Percentiles rank a stretch among this genome's conserved stretches.
Conservation (phyloP, 2,113 vertebrate genomes). For the human region DNA sequence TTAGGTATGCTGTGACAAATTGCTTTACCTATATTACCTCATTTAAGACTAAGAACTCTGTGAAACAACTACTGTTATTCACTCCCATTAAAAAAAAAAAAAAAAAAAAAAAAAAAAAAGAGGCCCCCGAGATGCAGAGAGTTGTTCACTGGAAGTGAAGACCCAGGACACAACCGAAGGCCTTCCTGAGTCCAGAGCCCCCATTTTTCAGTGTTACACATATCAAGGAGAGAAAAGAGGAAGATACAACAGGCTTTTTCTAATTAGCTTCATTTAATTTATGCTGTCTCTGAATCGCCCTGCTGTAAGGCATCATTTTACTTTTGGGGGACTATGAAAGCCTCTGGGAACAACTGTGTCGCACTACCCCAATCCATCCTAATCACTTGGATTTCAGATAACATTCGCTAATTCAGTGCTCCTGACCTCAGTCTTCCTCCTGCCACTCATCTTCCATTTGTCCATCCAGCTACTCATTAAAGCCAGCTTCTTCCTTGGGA, state of each 20-base stretch:
- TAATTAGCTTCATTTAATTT: neutral
- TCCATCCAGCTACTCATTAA: neutral
- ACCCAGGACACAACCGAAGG: neutral
- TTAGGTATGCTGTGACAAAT: neutral
- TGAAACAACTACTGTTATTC: neutral
- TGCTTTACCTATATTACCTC: neutral
- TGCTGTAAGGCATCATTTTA: neutral
- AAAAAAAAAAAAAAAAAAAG: neutral
- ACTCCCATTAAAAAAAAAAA: neutral
- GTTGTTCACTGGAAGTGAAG: neutral
- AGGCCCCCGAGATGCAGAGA: neutral
- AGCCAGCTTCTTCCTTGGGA: constrained; percentile 22
- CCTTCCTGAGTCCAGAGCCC: neutral
- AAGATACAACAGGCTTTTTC: neutral
- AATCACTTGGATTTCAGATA: neutral
- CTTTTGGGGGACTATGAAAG: neutral
- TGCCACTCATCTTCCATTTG: neutral
- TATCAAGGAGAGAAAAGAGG: neutral
- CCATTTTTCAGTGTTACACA: neutral
- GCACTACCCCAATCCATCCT: neutral
- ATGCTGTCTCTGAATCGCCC: neutral
- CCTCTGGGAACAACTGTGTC: neutral
- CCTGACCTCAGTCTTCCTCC: neutral
- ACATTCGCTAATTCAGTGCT: neutral
- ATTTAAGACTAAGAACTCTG: neutral